Evolutionary conservation across 1,140 invertebrate genomes (phyloP), one percentile per base, ranked within the genome.

Genomic region (Solen grandis): DNA sequence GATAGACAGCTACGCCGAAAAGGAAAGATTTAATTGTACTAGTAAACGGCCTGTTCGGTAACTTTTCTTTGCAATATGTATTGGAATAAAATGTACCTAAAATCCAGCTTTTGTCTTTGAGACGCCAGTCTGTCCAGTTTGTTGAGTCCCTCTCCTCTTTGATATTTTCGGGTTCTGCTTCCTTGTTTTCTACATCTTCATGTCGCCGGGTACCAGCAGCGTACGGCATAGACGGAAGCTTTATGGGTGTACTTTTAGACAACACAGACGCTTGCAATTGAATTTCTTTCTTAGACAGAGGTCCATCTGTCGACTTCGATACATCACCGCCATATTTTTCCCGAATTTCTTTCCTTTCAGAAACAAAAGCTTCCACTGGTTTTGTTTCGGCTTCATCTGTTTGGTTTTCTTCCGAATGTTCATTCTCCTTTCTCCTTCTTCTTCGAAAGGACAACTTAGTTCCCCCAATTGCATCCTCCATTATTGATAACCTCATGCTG

Each of bases 61-160:
- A n/a, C n/a, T n/a, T n/a, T n/a, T n/a, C n/a, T n/a, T n/a, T n/a
- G n/a, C n/a, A n/a, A n/a, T n/a, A n/a, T n/a, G n/a, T n/a, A n/a
- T n/a, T n/a, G n/a, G n/a, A n/a, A n/a, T n/a, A n/a, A n/a, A n/a
- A 46, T 46, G 41, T 68, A 78, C 75, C 65, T 46, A 38, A 66
- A 16, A 78, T 78, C 75, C 75, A 60, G 14, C 41, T 65, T 60
- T 57, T 78, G 72, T 72, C 72, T 46, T 82, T 81, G 66, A 87
- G 60, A 22, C 72, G 50, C 68, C 80, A 72, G 38, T 80, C 77
- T 29, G 78, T 60, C 74, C 83, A 85, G 27, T 62, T 33, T 19
- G 86, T 84, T 33, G 81, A 46, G 31, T 84, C 79, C 10, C 65
- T 62, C 35, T 65, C 77, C 52, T 66, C 13, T 31, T 35, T 31